Conservation (phyloP, 2,113 vertebrate genomes). For the Probosciger aterrimus region DNA sequence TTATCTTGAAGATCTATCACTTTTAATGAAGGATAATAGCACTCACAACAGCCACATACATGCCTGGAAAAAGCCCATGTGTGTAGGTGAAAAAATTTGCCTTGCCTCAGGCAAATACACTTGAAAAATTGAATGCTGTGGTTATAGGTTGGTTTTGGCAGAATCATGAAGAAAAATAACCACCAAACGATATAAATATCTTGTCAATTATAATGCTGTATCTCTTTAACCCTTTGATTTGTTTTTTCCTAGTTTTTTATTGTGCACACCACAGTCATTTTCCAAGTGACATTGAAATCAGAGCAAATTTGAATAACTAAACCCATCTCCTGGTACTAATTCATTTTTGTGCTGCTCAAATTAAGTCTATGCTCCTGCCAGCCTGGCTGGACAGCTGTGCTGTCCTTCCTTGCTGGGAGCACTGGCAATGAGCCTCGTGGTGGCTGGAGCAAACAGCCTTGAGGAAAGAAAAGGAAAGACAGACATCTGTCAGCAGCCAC, state of each 20-base stretch:
- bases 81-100: slow-evolving; percentile 59
- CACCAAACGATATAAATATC: neutral
- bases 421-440: neutral
- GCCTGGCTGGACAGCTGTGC: neutral
- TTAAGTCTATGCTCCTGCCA: neutral
- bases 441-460: neutral
- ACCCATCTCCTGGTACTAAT: neutral
- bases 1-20: slow-evolving; percentile 55
- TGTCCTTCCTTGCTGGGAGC: neutral
- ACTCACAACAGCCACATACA: slow-evolving; percentile 28
- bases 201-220: neutral
- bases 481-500: neutral
- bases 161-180: neutral
- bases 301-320: neutral
- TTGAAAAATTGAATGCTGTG: slow-evolving; percentile 40
- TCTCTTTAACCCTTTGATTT: slow-evolving; percentile 37
- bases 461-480: neutral
- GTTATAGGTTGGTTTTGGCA: slow-evolving; percentile 57
- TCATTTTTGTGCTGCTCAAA: neutral
- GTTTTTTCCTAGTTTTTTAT: neutral
- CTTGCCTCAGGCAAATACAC: slow-evolving; percentile 5
- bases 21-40: slow-evolving; percentile 60
- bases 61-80: slow-evolving; percentile 38
- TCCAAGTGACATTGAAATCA: neutral
- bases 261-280: neutral